Conservation (phyloP, 2,113 vertebrate genomes). For the Cebus imitator region DNA sequence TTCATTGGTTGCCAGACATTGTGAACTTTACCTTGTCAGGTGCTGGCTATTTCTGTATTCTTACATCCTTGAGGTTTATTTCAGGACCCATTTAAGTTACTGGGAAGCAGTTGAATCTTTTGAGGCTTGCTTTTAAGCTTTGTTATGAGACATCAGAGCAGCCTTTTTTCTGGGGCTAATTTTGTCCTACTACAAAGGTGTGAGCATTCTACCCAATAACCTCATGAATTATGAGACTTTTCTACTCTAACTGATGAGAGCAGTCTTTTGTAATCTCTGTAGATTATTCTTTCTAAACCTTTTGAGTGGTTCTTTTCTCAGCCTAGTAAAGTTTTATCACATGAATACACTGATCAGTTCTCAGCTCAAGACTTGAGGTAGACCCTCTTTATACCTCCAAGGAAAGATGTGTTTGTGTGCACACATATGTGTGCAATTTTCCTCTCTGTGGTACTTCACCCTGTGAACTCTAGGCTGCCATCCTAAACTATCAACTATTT, state of each 20-base stretch:
- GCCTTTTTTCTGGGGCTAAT: neutral
- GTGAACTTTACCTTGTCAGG: conserved; percentile 3
- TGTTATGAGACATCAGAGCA: neutral
- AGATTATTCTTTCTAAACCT: neutral
- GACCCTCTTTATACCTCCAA: neutral
- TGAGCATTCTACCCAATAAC: neutral
- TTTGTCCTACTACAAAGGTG: neutral
- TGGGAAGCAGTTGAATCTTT: neutral
- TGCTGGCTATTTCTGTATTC: neutral
- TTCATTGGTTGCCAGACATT: neutral
- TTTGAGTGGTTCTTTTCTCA: neutral
- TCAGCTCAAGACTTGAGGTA: neutral
- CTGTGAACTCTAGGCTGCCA: neutral
- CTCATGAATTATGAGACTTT: neutral
- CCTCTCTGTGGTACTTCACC: neutral
- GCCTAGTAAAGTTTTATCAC: neutral
- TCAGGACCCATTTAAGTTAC: neutral
- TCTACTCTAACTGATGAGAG: neutral
- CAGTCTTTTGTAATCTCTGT: neutral
- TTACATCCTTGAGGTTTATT: neutral
- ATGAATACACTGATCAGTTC: neutral
- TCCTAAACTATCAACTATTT: neutral
- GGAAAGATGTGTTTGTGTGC: neutral
- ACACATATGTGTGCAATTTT: neutral
- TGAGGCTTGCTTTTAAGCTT: neutral